Evolutionary conservation across 2,113 vertebrate species (phyloP), one percentile per base, ranked within the genome.

Genomic region (Seriola aureovittata): DNA sequence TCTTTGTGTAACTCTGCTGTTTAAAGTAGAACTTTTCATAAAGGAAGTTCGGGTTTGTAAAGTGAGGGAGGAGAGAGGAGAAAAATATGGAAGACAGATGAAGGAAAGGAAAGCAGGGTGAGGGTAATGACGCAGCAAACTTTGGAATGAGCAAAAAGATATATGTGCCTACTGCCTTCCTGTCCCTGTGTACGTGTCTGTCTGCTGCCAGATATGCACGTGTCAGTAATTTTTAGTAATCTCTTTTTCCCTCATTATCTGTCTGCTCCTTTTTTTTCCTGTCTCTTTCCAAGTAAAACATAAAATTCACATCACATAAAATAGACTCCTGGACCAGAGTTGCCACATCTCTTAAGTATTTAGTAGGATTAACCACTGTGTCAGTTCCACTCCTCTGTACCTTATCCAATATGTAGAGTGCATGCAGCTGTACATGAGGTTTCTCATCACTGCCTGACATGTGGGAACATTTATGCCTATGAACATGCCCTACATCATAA

Each of bases 271-370:
- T 8, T 46, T 46, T 70, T n/a, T n/a, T 58, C 58, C 62, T 50
- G 2, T 76, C 40, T 50, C 23, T 46, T 34, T 75, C 11, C 25
- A 60, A 34, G 8, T 29, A 57, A 62, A 17, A 62, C 55, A 79
- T 7, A 25, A 38, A 74, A 38, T 34, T 38, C 7, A 64, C 66
- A 66, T 62, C 60, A 58, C 42, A 32, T 38, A 34, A 62, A 40
- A 48, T 16, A n/a, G 6, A 50, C 14, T 17, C 29, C 48, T 38
- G 32, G 29, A 32, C 16, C 17, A 29, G 42, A 69, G 38, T 54
- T 57, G 44, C 71, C 44, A 65, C 57, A 62, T 46, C 50, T 60
- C 25, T 88, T 4, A 84, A 78, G 34, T 82, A 78, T 88, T 63
- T 58, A 83, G 38, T 3, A 66, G 71, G 38, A 80, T 73, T 70